Evolutionary conservation across 2,113 vertebrate species (phyloP).

Genomic region (Puntigrus tetrazona): DNA sequence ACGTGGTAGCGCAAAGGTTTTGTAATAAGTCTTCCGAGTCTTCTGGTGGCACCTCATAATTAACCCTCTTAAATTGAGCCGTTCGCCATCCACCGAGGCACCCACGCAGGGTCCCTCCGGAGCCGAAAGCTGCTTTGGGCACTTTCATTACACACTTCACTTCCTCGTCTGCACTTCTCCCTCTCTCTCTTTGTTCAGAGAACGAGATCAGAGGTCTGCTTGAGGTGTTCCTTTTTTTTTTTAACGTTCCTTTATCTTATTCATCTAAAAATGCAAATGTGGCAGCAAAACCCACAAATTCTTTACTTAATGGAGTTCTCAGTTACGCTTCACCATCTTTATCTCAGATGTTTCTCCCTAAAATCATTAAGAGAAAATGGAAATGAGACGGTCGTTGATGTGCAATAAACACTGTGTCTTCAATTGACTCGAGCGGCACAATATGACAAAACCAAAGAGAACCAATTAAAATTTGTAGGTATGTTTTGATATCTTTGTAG

Average conservation of each 20-base stretch:
- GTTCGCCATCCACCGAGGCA: conserved; percentile 11
- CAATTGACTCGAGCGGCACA: no score
- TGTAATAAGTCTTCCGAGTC: conserved; percentile 14
- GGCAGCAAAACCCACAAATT: background rate
- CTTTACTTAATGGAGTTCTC: background rate
- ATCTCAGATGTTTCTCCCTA: background rate
- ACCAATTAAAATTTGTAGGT: background rate
- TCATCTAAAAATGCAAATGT: conserved; percentile 12
- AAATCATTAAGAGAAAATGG: background rate
- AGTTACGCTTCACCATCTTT: background rate
- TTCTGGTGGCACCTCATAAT: conserved; percentile 41
- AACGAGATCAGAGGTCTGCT: conserved; percentile 9
- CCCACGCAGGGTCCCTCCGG: conserved; percentile 21
- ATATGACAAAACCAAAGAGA: background rate
- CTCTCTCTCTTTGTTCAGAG: conserved; percentile 1
- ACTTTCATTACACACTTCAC: conserved; percentile 47
- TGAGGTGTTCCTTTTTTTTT: conserved; percentile 2
- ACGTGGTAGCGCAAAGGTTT: background rate
- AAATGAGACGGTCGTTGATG: background rate
- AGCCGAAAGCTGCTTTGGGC: conserved; percentile 18
- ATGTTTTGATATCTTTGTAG: background rate
- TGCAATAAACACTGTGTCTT: background rate
- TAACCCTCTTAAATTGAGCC: conserved; percentile 46
- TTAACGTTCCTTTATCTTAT: background rate
- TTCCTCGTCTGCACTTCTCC: conserved; percentile 1